These are phyloP conservation scores for Sebastes reedi DNA, from an alignment of 2,797 vertebrate species.

Conservation along the genomic window DNA sequence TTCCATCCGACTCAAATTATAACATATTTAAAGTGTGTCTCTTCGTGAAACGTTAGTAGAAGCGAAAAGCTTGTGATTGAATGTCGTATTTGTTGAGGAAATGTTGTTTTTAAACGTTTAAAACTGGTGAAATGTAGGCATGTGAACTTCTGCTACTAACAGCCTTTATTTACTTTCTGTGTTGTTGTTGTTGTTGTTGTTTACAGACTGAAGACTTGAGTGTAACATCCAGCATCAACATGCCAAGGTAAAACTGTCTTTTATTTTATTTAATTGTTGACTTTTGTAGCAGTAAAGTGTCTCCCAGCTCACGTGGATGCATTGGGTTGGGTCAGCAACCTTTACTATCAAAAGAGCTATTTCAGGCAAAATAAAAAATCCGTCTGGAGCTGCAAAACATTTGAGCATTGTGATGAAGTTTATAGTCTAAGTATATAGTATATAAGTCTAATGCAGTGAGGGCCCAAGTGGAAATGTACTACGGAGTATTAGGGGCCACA, in stretches of 20 bases:
- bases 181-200: too few species aligned
- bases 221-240: neutral
- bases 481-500: too few species aligned
- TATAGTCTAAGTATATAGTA: too few species aligned
- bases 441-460: too few species aligned
- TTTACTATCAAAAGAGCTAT: too few species aligned
- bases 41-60: rapidly evolving
- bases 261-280: too few species aligned
- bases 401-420: too few species aligned
- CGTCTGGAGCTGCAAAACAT: too few species aligned
- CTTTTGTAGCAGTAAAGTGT: rapidly evolving
- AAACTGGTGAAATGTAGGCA: neutral
- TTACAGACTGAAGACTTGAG: neutral
- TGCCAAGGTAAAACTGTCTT: neutral
- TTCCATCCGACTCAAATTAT: neutral
- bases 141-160: neutral
- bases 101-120: neutral
- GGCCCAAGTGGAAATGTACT: too few species aligned
- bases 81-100: neutral
- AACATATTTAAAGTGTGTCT: rapidly evolving
- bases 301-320: neutral
- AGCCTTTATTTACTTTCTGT: rapidly evolving
- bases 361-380: too few species aligned
- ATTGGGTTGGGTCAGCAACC: rapidly evolving
- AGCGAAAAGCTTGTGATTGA: rapidly evolving